Percentiles rank a stretch among this genome's conserved stretches.
These are phyloP conservation scores for Sweltsa coloradensis DNA, from an alignment of 1,140 invertebrate genomes.

Conservation along the genomic window DNA sequence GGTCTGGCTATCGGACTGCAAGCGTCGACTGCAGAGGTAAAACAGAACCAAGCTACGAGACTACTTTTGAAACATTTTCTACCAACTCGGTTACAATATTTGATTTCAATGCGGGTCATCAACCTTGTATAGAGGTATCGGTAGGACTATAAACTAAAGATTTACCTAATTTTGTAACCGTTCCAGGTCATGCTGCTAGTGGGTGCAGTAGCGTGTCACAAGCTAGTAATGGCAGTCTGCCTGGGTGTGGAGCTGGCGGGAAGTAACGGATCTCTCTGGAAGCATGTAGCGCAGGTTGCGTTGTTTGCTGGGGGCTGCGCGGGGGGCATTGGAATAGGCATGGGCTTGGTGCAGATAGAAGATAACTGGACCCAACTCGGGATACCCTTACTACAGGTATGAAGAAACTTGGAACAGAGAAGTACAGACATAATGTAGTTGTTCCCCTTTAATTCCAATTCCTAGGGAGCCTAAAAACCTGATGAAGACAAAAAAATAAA, in stretches of 20 bases:
- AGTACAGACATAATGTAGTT: no score
- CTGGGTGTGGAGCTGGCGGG: conserved; percentile 52
- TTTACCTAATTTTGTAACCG: conserved; percentile 14
- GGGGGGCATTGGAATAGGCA: conserved; percentile 43
- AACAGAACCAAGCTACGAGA: no score
- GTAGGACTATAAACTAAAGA: not conserved
- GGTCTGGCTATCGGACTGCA: conserved; percentile 72
- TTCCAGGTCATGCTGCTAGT: conserved; percentile 53
- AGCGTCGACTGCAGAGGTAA: conserved; percentile 44
- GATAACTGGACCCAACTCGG: conserved; percentile 15
- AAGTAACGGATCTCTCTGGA: conserved; percentile 28
- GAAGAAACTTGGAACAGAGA: no score
- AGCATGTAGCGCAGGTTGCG: conserved; percentile 42
- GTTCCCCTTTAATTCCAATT: no score
- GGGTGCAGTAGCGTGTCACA: conserved; percentile 58
- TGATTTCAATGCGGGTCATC: no score
- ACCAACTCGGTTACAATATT: no score
- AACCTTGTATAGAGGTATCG: no score
- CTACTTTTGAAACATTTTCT: no score
- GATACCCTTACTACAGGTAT: conserved; percentile 29
- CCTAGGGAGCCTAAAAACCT: no score
- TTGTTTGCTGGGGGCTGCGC: conserved; percentile 54
- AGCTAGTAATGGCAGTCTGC: conserved; percentile 66
- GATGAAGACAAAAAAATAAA: no score
- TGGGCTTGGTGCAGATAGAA: conserved; percentile 14